These are phyloP conservation scores for Lordiphosa collinella DNA, from an alignment of 1,140 invertebrate genomes.

Conservation along the genomic window DNA sequence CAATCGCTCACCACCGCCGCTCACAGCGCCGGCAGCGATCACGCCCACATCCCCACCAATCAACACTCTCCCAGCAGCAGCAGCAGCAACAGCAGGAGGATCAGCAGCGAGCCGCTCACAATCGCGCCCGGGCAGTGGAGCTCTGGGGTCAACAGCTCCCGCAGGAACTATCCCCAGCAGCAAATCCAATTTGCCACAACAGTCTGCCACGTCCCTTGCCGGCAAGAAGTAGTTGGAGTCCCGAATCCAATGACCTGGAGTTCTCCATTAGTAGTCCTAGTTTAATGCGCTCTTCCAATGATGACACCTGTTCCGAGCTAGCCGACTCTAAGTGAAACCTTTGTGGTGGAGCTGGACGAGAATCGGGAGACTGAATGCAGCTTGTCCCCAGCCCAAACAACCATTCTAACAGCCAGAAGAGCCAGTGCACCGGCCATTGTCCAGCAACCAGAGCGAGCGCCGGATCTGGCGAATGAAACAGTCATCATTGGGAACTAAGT, in stretches of 20 bases:
- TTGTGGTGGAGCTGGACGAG: conserved; percentile 24
- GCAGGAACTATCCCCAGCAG: conserved; percentile 48
- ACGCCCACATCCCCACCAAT: conserved; percentile 30
- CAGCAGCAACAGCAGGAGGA: conserved; percentile 11
- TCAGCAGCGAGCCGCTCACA: conserved; percentile 64
- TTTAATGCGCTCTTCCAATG: conserved; percentile 68
- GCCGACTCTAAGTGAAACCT: conserved; percentile 57
- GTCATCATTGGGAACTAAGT: conserved; percentile 40
- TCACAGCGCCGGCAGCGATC: conserved; percentile 34
- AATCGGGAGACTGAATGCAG: conserved; percentile 40
- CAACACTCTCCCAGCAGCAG: conserved; percentile 28
- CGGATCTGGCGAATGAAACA: conserved; percentile 27
- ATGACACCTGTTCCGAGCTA: conserved; percentile 46
- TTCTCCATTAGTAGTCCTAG: conserved; percentile 78
- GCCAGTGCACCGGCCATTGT: conserved; percentile 47
- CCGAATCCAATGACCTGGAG: conserved; percentile 49
- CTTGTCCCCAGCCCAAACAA: conserved; percentile 63
- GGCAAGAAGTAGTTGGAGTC: conserved; percentile 75
- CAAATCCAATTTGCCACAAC: conserved; percentile 76
- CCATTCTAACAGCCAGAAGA: conserved; percentile 57
- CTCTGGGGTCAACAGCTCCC: conserved; percentile 71
- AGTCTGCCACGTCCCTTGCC: conserved; percentile 71
- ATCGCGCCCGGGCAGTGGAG: conserved; percentile 69
- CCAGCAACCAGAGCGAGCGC: conserved; percentile 13
- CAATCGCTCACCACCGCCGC: conserved; percentile 46